Conservation (phyloP, 2,888 invertebrate species). For the Microdon myrmicae region DNA sequence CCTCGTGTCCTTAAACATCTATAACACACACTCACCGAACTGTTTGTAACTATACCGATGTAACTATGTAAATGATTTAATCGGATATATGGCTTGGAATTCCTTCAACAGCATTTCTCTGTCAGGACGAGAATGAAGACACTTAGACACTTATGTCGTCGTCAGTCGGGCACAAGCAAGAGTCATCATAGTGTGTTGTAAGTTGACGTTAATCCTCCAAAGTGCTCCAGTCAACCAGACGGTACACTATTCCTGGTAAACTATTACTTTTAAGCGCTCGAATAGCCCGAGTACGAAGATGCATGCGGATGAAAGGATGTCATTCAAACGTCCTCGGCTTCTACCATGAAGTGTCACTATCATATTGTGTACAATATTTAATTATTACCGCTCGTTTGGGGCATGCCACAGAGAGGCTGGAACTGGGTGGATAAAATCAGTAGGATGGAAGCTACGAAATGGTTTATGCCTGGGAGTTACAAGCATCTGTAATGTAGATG, state of each 20-base stretch:
- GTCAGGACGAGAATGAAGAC: constrained; percentile 22
- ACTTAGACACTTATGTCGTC: constrained; percentile 28
- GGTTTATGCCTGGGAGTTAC: constrained; percentile 4
- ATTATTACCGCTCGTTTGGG: constrained; percentile 43
- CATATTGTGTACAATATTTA: constrained; percentile 49
- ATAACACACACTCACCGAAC: no score
- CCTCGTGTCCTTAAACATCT: no score
- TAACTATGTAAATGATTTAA: constrained; percentile 39
- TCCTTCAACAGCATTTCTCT: constrained; percentile 17
- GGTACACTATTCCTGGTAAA: constrained; percentile 21
- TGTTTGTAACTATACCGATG: constrained; percentile 13
- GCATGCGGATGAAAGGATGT: constrained; percentile 6
- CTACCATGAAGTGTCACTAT: constrained; percentile 36
- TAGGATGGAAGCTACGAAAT: constrained; percentile 2
- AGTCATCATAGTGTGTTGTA: constrained; percentile 19
- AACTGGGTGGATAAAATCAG: no score
- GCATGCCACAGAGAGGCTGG: constrained; percentile 9
- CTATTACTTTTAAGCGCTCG: constrained; percentile 23
- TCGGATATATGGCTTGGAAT: constrained; percentile 25
- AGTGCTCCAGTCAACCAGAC: constrained; percentile 4
- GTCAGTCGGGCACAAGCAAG: constrained; percentile 14
- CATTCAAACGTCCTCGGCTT: constrained; percentile 21
- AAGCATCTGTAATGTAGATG: no score
- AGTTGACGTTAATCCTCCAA: constrained; percentile 13
- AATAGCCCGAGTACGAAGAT: constrained; percentile 1